Evolutionary conservation across 1,140 invertebrate species (phyloP).

Genomic region (Euwallacea fornicatus): DNA sequence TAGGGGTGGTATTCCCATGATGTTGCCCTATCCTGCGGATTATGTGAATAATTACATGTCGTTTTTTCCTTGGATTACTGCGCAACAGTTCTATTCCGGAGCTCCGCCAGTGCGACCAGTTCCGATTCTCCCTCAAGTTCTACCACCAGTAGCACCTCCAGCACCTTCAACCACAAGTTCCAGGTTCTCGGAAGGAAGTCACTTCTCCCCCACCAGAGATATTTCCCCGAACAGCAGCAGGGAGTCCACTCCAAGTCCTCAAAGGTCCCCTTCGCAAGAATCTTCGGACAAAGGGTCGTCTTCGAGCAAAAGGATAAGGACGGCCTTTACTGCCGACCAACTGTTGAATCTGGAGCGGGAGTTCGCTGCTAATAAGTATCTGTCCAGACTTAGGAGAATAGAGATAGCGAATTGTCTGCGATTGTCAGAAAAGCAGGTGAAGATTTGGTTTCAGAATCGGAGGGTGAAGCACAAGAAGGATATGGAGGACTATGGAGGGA

Average conservation of each 20-base stretch:
- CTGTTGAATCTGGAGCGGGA: conserved; percentile 89
- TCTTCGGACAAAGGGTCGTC: conserved; percentile 44
- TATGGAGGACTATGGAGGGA: conserved; percentile 11
- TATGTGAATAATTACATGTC: conserved; percentile 64
- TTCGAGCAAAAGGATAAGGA: conserved; percentile 80
- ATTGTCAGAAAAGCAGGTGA: conserved; percentile 92
- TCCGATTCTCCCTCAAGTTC: conserved; percentile 39
- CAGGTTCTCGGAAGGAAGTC: conserved; percentile 51
- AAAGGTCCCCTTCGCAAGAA: conserved; percentile 48
- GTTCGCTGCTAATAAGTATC: conserved; percentile 87
- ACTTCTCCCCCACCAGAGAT: conserved; percentile 32
- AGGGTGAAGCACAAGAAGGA: conserved; percentile 91
- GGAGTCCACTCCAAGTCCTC: conserved; percentile 61
- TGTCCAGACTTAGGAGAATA: conserved; percentile 84
- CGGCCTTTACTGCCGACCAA: conserved; percentile 91
- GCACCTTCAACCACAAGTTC: conserved; percentile 51
- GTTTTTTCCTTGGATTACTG: conserved; percentile 50
- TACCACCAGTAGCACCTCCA: conserved; percentile 25
- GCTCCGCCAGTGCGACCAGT: conserved; percentile 45
- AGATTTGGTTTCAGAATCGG: conserved; percentile 93
- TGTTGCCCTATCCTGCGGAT: conserved; percentile 62
- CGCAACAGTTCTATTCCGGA: conserved; percentile 24
- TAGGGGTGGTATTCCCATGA: conserved; percentile 44
- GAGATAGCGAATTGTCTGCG: conserved; percentile 88
- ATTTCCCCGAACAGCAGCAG: conserved; percentile 53